A percentile compares a stretch with the other conserved stretches of the same genome.
Evolutionary conservation across 2,888 invertebrate genomes (phyloP).

Genomic region (Notocelia uddmanniana): DNA sequence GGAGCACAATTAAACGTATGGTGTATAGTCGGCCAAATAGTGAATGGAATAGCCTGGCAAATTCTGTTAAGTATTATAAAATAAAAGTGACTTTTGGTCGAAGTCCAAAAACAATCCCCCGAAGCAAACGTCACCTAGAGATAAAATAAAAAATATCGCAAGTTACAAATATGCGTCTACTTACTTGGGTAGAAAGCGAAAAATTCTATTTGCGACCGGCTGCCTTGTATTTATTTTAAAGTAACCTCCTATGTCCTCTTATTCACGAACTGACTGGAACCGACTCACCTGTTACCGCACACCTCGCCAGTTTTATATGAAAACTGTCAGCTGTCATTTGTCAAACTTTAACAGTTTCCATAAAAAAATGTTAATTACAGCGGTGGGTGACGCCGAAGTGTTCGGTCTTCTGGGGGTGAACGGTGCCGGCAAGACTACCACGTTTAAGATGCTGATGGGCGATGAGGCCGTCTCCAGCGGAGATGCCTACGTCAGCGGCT

Average conservation of each 20-base stretch:
- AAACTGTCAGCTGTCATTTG: too few relatives aligned
- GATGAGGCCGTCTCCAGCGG: constrained; percentile 90
- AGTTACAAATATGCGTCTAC: neutral
- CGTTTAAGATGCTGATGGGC: constrained; percentile 96
- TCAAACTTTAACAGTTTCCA: neutral
- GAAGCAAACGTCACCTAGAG: too few relatives aligned
- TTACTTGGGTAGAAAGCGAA: neutral
- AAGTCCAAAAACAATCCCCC: neutral
- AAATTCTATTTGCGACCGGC: neutral
- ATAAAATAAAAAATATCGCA: neutral
- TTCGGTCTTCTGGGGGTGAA: constrained; percentile 94
- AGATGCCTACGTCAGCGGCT: constrained; percentile 88
- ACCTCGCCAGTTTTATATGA: too few relatives aligned
- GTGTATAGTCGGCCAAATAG: neutral
- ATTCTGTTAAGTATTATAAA: neutral
- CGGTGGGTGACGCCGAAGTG: constrained; percentile 90
- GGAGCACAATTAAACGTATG: too few relatives aligned
- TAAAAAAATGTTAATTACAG: constrained; percentile 62
- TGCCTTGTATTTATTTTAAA: neutral
- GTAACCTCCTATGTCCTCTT: neutral
- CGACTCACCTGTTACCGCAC: too few relatives aligned
- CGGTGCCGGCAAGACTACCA: constrained; percentile 95
- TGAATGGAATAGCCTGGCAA: neutral
- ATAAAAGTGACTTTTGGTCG: neutral
- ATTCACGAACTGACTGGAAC: too few relatives aligned